phyloP scores from a whole-genome alignment of 2,888 invertebrate genomes.

The Torymus tubicola region DNA sequence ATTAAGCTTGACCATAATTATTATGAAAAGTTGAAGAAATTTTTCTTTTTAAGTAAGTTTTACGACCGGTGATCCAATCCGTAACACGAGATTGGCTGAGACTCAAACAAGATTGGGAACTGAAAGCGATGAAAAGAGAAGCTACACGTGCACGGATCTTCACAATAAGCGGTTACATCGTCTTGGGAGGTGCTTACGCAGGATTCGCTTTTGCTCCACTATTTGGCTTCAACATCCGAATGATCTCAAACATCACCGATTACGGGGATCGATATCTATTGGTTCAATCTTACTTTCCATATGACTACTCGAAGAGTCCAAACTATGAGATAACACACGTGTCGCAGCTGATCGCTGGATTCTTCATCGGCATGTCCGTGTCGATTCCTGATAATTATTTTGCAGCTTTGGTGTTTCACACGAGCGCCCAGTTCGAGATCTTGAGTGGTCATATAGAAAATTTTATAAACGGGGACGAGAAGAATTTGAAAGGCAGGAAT shows the following conservation, averaged over 20 bases:
- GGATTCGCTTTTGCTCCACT: neutral
- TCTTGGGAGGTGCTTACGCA: neutral
- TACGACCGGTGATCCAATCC: conserved; percentile 35
- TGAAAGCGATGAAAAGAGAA: conserved; percentile 12
- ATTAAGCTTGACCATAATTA: neutral
- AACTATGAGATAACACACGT: conserved; percentile 5
- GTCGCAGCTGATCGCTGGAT: neutral
- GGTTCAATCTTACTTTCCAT: conserved; percentile 37
- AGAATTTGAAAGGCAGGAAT: accelerated
- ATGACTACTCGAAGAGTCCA: conserved; percentile 16
- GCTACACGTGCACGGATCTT: conserved; percentile 3
- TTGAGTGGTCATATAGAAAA: neutral
- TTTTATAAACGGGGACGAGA: neutral
- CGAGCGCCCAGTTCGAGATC: conserved; percentile 38
- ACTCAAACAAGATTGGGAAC: conserved; percentile 1
- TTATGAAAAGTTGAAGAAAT: neutral
- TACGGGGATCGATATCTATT: conserved; percentile 2
- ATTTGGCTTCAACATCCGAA: conserved; percentile 6
- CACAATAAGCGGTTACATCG: conserved; percentile 1
- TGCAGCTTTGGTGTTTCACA: conserved; percentile 37
- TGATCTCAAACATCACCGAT: conserved; percentile 29
- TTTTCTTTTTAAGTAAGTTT: conserved; percentile 30
- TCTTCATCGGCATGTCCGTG: conserved; percentile 12
- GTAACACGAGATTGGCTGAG: conserved; percentile 31
- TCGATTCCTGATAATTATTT: conserved; percentile 32